Base-by-base conservation (phyloP, 2,888 invertebrate genomes). In the Drosophila infuscata region DNA sequence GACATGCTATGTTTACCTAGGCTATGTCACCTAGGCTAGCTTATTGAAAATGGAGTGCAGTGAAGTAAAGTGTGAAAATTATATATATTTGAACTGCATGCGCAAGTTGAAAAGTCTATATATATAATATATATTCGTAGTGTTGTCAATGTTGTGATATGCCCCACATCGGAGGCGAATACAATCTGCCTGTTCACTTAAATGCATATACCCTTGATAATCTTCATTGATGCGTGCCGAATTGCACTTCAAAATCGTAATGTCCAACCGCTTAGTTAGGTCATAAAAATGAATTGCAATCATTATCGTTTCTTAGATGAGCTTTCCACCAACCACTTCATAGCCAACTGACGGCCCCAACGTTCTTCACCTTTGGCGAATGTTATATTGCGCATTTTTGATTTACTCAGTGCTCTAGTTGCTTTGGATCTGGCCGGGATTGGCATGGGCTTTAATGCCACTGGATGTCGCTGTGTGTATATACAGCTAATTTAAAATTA, bases 301-400 rank as follows among this genome's bases (percentile, higher is more conserved):
- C 89, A 89, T 89, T 87, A 88, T 90, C 90, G 89, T 79, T 87
- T 84, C 90, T 88, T 83, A 83, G 83, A 80, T 85, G 81, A 82
- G 78, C 78, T 78, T 73, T 74, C 59, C 70, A 59, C 63, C 63
- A 57, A 29, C 58, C n/a, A 7, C 5, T 6, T 35, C 20, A 25
- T n/a, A 17, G 9, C 11, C 25, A 36, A 38, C 29, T 36, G 11
- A 12, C n/a, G 46, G 20, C 25, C 38, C 54, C n/a, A 15, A 12
- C 5, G 17, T 8, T 12, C 35, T 20, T 49, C 57, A 77, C 74
- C 78, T 80, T 74, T 72, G 71, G 62, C 66, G 75, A 62, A 77
- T 79, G 70, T 70, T 74, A 70, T 72, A 82, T 82, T 72, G 87
- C 84, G 79, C 74, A 83, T 83, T 84, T 89, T 79, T 89, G 89